A percentile compares a stretch with the other conserved stretches of the same genome.
These are phyloP conservation scores for Dascyllus trimaculatus DNA, from an alignment of 2,113 vertebrate species.

Conservation along the genomic window DNA sequence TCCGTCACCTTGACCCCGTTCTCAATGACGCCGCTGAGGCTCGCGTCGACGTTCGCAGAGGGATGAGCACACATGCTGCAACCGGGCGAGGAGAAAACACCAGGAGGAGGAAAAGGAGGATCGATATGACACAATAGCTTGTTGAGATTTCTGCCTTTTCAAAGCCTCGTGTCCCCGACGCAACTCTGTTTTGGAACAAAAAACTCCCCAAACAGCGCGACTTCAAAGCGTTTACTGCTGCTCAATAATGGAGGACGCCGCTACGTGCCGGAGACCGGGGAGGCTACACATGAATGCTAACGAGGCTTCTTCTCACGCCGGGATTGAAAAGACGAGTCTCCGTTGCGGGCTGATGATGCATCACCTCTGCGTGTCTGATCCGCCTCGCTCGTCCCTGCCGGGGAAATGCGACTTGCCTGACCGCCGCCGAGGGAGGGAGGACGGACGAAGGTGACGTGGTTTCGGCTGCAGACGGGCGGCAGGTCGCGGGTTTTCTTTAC, in stretches of 20 bases:
- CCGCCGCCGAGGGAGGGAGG: constrained; percentile 1
- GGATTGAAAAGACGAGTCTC: not conserved
- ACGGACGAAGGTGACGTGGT: constrained; percentile 1
- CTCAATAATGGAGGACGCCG: constrained; percentile 45
- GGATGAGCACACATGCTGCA: constrained; percentile 1
- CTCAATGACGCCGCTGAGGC: constrained; percentile 22
- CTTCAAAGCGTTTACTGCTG: constrained; percentile 59
- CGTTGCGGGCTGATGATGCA: constrained; percentile 11
- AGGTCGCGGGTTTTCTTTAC: too few species aligned
- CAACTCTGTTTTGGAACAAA: constrained; percentile 15
- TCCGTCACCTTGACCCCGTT: constrained; percentile 61
- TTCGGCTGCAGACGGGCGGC: too few species aligned
- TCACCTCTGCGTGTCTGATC: not conserved
- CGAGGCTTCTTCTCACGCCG: constrained; percentile 5
- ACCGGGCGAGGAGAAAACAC: constrained; percentile 2
- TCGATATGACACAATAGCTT: constrained; percentile 29
- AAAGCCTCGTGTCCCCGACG: not conserved
- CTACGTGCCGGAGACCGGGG: constrained; percentile 12
- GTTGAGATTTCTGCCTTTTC: constrained; percentile 26
- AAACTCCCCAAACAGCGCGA: constrained; percentile 41
- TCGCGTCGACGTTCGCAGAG: not conserved
- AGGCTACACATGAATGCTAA: constrained; percentile 52
- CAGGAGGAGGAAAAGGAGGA: not conserved
- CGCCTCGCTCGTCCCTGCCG: not conserved
- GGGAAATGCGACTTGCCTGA: constrained; percentile 30